phyloP scores from a whole-genome alignment of 2,113 vertebrate species.

The Regulus satrapa region DNA sequence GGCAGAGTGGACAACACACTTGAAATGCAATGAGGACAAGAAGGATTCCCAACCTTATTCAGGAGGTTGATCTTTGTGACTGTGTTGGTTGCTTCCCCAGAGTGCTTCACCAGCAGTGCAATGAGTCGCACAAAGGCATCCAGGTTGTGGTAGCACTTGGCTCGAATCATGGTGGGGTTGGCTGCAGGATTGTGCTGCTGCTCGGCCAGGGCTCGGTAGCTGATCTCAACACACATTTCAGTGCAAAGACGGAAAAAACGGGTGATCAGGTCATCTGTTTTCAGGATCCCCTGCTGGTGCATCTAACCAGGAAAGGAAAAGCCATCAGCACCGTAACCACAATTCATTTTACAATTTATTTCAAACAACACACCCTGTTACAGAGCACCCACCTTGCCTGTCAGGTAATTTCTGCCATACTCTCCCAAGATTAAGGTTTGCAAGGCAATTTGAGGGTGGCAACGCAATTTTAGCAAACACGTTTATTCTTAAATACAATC shows the following conservation, averaged over 20 bases:
- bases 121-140: slow-evolving; percentile 97
- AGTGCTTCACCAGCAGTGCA: slow-evolving; percentile 95
- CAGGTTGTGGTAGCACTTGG: slow-evolving; percentile 98
- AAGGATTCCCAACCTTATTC: slow-evolving; percentile 82
- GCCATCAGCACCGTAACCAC: not conserved
- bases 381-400: not conserved
- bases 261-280: slow-evolving; percentile 97
- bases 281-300: slow-evolving; percentile 98
- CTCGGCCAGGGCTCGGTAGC: slow-evolving; percentile 95
- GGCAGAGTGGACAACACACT: rapidly evolving
- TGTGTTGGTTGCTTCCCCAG: slow-evolving; percentile 96
- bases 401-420: not conserved
- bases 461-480: not conserved
- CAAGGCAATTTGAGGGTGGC: not conserved
- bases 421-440: not conserved
- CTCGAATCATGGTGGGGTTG: slow-evolving; percentile 94
- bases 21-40: rapidly evolving
- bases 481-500: not conserved
- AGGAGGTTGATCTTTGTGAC: slow-evolving; percentile 99
- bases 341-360: not conserved
- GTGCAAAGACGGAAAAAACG: slow-evolving; percentile 97
- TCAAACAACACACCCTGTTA: not conserved
- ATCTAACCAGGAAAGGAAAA: slow-evolving; percentile 74
- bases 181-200: slow-evolving; percentile 98
- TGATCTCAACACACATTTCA: slow-evolving; percentile 99